phyloP scores from a whole-genome alignment of 2,113 vertebrate species.

The Hemiprocne comata region DNA sequence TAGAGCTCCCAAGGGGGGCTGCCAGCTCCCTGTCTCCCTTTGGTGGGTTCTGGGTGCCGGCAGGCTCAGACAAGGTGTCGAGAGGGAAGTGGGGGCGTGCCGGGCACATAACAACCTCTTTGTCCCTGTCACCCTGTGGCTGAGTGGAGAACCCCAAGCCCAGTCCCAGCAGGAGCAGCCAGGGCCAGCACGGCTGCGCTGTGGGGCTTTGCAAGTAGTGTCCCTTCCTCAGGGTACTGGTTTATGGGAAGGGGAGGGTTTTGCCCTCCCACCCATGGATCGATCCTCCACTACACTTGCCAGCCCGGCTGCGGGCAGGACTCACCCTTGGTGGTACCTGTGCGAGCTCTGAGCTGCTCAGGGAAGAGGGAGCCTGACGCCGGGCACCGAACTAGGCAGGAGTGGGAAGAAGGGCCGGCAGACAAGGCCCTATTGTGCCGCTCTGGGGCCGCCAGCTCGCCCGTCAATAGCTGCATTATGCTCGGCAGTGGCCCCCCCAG shows the following conservation, averaged over 20 bases:
- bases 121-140: neutral
- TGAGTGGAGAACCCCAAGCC: neutral
- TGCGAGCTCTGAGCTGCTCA: accelerated
- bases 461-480: conserved; percentile 54
- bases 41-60: neutral
- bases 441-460: neutral
- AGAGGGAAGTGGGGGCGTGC: neutral
- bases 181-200: accelerated
- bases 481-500: neutral
- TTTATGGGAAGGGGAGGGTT: neutral
- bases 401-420: neutral
- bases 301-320: neutral
- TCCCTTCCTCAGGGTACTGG: neutral
- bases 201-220: neutral
- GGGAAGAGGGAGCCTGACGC: neutral
- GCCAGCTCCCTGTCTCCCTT: neutral
- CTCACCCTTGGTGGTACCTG: neutral
- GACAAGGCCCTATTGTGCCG: conserved; percentile 61
- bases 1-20: neutral
- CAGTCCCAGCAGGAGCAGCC: accelerated
- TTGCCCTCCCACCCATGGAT: neutral
- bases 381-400: neutral
- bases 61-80: accelerated
- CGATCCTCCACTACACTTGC: neutral
- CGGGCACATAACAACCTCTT: accelerated